These are phyloP conservation scores for Nomada hirtipes DNA, from an alignment of 2,888 invertebrate species.

Conservation along the genomic window DNA sequence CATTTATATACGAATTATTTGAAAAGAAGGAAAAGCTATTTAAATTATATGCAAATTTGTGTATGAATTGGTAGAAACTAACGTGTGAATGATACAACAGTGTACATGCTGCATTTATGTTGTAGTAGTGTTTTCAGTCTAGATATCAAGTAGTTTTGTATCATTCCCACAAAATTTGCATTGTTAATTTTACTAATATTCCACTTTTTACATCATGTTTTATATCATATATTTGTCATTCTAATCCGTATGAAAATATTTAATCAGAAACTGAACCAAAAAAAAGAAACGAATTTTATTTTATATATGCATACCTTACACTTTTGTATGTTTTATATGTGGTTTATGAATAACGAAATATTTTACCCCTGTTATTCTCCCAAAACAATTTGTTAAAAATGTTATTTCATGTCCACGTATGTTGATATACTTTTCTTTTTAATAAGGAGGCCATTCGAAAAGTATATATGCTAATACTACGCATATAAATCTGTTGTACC, in stretches of 20 bases:
- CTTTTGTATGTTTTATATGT: slow-evolving; percentile 6
- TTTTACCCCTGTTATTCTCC: slow-evolving; percentile 12
- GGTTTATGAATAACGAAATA: slow-evolving; percentile 16
- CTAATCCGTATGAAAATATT: slow-evolving; percentile 30
- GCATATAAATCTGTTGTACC: slow-evolving; percentile 10
- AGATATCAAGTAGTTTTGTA: slow-evolving; percentile 15
- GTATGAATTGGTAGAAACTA: neutral
- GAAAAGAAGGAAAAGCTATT: neutral
- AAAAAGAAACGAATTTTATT: slow-evolving; percentile 12
- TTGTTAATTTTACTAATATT: slow-evolving; percentile 24
- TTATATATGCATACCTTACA: slow-evolving; percentile 1
- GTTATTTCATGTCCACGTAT: slow-evolving; percentile 19
- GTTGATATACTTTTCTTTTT: slow-evolving; percentile 12
- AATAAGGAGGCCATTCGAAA: slow-evolving; percentile 13
- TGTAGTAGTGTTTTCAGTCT: slow-evolving; percentile 19
- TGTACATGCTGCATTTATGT: neutral
- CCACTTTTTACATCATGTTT: slow-evolving; percentile 29
- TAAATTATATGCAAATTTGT: slow-evolving; percentile 30
- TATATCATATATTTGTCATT: slow-evolving; percentile 43
- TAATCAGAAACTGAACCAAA: slow-evolving; percentile 23
- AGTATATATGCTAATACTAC: slow-evolving; percentile 12
- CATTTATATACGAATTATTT: slow-evolving; percentile 8
- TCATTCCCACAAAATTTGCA: slow-evolving; percentile 40
- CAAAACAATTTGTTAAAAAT: slow-evolving; percentile 9
- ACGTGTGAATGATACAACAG: slow-evolving; percentile 16